Evolutionary conservation across 2,888 invertebrate species (phyloP).

Genomic region (Lycia hirtaria): DNA sequence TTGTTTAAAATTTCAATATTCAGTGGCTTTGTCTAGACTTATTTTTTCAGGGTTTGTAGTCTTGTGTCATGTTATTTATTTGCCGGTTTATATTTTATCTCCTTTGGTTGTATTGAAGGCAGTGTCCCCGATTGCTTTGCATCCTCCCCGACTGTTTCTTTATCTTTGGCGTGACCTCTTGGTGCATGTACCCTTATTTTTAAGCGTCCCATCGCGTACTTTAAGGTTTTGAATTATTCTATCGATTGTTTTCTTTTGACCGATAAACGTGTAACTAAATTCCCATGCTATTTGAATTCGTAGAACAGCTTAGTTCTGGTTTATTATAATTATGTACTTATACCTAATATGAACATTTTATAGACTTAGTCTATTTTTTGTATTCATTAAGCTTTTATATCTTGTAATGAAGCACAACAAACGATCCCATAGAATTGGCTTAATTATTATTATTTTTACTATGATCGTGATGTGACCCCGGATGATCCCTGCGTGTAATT

Average conservation of each 20-base stretch:
- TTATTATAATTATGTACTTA: constrained; percentile 46
- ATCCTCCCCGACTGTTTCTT: constrained; percentile 72
- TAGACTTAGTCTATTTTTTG: constrained; percentile 54
- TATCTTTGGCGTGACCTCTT: constrained; percentile 85
- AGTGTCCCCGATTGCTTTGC: constrained; percentile 86
- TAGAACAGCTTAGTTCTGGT: constrained; percentile 75
- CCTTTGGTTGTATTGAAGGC: constrained; percentile 85
- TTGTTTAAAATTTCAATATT: constrained; percentile 58
- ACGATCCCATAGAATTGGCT: constrained; percentile 73
- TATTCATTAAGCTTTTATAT: constrained; percentile 69
- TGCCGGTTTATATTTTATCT: constrained; percentile 70
- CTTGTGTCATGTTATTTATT: constrained; percentile 71
- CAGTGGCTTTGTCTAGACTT: constrained; percentile 68
- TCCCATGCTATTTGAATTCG: constrained; percentile 62
- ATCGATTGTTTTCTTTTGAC: constrained; percentile 53
- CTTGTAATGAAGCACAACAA: constrained; percentile 69
- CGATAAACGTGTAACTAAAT: constrained; percentile 45
- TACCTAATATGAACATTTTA: constrained; percentile 46
- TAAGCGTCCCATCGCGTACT: constrained; percentile 65
- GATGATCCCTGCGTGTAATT: constrained; percentile 59
- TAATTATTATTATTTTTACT: constrained; percentile 66
- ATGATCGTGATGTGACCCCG: constrained; percentile 59
- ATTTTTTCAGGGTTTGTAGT: constrained; percentile 65
- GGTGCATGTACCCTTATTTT: constrained; percentile 81
- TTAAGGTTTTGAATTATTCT: constrained; percentile 53